Conservation (phyloP, 2,113 vertebrate species). For the Ctenodactylus gundi region DNA sequence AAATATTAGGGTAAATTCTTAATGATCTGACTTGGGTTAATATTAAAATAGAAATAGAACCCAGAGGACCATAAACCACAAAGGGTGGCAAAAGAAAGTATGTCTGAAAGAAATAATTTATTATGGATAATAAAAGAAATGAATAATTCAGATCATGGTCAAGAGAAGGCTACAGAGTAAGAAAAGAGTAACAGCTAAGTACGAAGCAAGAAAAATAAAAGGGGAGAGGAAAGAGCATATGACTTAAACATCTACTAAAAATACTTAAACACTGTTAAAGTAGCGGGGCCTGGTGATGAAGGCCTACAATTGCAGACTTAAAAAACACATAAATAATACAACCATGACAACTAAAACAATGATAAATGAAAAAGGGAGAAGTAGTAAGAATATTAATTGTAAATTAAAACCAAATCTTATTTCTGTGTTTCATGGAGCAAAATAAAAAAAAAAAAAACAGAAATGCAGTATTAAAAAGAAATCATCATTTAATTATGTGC, state of each 20-base stretch:
- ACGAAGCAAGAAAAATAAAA: neutral
- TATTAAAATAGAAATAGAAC: constrained; percentile 66
- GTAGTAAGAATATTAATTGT: neutral
- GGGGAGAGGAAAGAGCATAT: neutral
- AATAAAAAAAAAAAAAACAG: neutral
- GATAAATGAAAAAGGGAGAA: neutral
- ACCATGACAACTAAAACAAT: constrained; percentile 18
- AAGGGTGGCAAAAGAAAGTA: constrained; percentile 60
- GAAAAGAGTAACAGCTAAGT: neutral
- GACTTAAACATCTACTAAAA: constrained; percentile 5
- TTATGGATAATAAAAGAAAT: constrained; percentile 67
- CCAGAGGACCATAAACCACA: constrained; percentile 61
- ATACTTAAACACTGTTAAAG: constrained; percentile 33
- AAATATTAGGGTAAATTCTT: constrained; percentile 27
- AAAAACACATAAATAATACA: constrained; percentile 1
- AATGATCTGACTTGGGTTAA: constrained; percentile 44
- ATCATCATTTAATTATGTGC: constrained; percentile 6
- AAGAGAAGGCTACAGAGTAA: constrained; percentile 47
- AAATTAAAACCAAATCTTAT: neutral
- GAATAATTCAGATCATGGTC: constrained; percentile 65
- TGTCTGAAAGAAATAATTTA: constrained; percentile 70
- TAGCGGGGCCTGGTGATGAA: no score
- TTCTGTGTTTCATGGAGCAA: neutral
- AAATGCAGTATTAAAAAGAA: neutral
- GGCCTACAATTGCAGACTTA: no score